Evolutionary conservation across 2,888 invertebrate genomes (phyloP).

Genomic region (Emmelina monodactyla): DNA sequence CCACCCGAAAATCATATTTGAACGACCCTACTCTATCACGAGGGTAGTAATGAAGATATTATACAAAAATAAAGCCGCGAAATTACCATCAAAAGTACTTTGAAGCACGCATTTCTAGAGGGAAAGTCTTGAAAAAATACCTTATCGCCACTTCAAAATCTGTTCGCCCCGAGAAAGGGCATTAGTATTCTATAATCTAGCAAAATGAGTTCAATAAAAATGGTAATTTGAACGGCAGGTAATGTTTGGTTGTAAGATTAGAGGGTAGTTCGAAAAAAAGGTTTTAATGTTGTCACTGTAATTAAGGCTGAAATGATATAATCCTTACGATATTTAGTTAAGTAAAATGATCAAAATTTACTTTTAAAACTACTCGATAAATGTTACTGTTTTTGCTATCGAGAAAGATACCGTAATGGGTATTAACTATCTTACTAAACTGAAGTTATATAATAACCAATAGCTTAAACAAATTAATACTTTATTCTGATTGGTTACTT

Average conservation of each 20-base stretch:
- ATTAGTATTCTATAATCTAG: conserved; percentile 38
- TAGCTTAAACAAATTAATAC: too few species aligned
- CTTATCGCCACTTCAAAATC: conserved; percentile 35
- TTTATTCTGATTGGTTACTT: too few species aligned
- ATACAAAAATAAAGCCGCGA: conserved; percentile 20
- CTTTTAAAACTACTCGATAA: too few species aligned
- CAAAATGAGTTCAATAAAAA: conserved; percentile 40
- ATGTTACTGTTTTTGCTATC: too few species aligned
- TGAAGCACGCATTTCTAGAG: conserved; percentile 20
- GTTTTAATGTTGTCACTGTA: not conserved
- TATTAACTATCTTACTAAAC: not conserved
- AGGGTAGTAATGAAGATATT: conserved; percentile 27
- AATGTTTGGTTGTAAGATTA: conserved; percentile 19
- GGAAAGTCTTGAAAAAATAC: conserved; percentile 18
- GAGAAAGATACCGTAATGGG: not conserved
- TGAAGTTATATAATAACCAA: too few species aligned
- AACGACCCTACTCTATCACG: not conserved
- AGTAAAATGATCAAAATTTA: too few species aligned
- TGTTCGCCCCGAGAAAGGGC: conserved; percentile 22
- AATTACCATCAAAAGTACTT: conserved; percentile 23
- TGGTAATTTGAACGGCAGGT: conserved; percentile 39
- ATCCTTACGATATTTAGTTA: not conserved
- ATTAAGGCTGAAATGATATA: not conserved
- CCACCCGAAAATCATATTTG: not conserved
- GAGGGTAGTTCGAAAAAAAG: not conserved